Conservation (phyloP, 2,113 vertebrate genomes). For the Myotis davidii region DNA sequence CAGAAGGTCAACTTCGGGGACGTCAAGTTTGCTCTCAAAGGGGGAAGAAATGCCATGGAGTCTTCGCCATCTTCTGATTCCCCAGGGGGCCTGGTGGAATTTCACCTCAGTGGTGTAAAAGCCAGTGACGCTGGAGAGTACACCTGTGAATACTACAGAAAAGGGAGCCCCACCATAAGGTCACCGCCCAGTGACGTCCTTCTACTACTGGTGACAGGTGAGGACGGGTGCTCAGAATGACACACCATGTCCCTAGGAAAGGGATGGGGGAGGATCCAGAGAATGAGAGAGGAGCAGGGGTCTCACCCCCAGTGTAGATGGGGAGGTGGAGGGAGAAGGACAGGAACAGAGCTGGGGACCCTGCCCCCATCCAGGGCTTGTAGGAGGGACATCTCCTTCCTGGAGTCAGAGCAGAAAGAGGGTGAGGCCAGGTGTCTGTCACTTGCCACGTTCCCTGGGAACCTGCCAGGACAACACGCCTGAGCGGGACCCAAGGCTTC, state of each 20-base stretch:
- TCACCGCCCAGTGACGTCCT: not conserved
- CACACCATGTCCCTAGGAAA: fast-evolving
- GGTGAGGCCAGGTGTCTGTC: not conserved
- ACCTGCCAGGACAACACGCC: not conserved
- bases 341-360: not conserved
- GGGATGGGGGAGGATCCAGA: not conserved
- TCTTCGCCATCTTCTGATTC: fast-evolving
- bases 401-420: not conserved
- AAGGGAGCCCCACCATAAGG: fast-evolving
- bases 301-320: not conserved
- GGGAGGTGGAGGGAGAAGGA: no score
- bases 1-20: fast-evolving
- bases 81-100: not conserved
- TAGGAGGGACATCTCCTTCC: not conserved
- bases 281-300: fast-evolving
- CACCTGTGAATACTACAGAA: not conserved
- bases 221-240: not conserved
- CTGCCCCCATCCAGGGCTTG: not conserved
- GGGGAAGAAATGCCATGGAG: not conserved
- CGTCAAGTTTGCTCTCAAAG: not conserved
- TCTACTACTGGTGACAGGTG: slow-evolving; percentile 23
- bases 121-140: fast-evolving
- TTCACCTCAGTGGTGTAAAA: not conserved
- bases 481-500: not conserved
- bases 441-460: not conserved